A percentile compares a stretch with the other conserved stretches of the same genome.
These are phyloP conservation scores for Drosophila eugracilis DNA, from an alignment of 1,140 invertebrate genomes.

Conservation along the genomic window DNA sequence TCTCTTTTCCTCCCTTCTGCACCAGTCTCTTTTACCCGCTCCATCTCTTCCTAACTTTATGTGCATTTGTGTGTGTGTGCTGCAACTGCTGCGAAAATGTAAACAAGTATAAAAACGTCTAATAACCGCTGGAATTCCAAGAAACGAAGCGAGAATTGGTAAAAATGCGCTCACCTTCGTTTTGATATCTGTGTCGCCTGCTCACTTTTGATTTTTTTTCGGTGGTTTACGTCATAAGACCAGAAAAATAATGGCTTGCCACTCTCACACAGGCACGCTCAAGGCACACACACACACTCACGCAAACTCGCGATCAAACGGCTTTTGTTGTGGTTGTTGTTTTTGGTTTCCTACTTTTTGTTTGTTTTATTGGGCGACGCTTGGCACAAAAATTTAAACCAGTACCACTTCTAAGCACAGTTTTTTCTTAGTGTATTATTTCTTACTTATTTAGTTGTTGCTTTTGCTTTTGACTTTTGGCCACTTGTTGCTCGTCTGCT, in stretches of 20 bases:
- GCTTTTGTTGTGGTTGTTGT: conserved; percentile 52
- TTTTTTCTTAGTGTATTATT: conserved; percentile 10
- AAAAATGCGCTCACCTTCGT: conserved; percentile 76
- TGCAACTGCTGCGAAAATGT: conserved; percentile 60
- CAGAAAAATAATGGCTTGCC: conserved; percentile 80
- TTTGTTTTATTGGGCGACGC: conserved; percentile 53
- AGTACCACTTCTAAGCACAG: conserved; percentile 27
- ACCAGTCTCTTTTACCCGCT: neutral
- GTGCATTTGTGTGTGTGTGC: conserved; percentile 9
- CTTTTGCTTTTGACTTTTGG: conserved; percentile 17
- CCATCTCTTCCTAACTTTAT: neutral
- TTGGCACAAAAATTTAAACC: conserved; percentile 17
- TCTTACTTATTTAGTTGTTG: conserved; percentile 29
- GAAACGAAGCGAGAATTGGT: conserved; percentile 56
- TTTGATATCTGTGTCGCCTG: conserved; percentile 66
- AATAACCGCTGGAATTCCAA: conserved; percentile 44
- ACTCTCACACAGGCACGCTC: conserved; percentile 41
- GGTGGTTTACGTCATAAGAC: conserved; percentile 82
- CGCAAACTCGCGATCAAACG: conserved; percentile 54
- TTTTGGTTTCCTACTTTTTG: conserved; percentile 36
- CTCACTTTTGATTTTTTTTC: conserved; percentile 81
- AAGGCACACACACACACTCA: conserved; percentile 15
- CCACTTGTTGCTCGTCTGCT: conserved; percentile 43
- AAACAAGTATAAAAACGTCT: conserved; percentile 50
- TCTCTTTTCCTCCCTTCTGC: neutral